Percentiles rank a stretch among this genome's conserved stretches.
phyloP scores from a whole-genome alignment of 2,113 vertebrate species.

The Perca fluviatilis region DNA sequence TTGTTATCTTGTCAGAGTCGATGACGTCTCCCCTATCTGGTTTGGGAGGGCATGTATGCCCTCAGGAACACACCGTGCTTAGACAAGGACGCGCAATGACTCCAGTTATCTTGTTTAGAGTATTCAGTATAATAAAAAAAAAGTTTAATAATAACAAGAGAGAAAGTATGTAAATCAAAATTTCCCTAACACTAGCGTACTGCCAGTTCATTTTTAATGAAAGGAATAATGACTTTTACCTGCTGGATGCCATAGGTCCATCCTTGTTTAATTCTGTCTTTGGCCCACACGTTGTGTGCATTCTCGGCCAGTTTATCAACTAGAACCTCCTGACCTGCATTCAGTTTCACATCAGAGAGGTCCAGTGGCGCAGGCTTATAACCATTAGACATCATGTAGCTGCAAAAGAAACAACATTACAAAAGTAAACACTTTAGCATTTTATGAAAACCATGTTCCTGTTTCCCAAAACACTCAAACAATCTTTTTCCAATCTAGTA shows the following conservation, averaged over 20 bases:
- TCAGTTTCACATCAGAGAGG: slow-evolving; percentile 95
- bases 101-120: too few relatives aligned
- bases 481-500: too few relatives aligned
- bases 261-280: slow-evolving; percentile 99
- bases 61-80: too few relatives aligned
- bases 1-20: too few relatives aligned
- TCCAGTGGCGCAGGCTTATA: slow-evolving; percentile 98
- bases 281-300: slow-evolving; percentile 99
- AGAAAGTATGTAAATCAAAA: too few relatives aligned
- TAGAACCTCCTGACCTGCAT: slow-evolving; percentile 93
- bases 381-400: slow-evolving; percentile 96
- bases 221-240: slow-evolving; percentile 77
- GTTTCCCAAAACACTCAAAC: neutral
- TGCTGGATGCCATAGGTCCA: slow-evolving; percentile 99
- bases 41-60: too few relatives aligned
- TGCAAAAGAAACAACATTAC: slow-evolving; percentile 72
- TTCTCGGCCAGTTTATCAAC: slow-evolving; percentile 99
- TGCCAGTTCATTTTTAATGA: neutral
- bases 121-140: too few relatives aligned
- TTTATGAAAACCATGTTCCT: neutral
- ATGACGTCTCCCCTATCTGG: too few relatives aligned
- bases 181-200: too few relatives aligned
- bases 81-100: too few relatives aligned
- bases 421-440: neutral
- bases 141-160: too few relatives aligned